Percentiles rank a stretch among this genome's conserved stretches.
phyloP scores from a whole-genome alignment of 2,113 vertebrate species.

The Pitta sordida region DNA sequence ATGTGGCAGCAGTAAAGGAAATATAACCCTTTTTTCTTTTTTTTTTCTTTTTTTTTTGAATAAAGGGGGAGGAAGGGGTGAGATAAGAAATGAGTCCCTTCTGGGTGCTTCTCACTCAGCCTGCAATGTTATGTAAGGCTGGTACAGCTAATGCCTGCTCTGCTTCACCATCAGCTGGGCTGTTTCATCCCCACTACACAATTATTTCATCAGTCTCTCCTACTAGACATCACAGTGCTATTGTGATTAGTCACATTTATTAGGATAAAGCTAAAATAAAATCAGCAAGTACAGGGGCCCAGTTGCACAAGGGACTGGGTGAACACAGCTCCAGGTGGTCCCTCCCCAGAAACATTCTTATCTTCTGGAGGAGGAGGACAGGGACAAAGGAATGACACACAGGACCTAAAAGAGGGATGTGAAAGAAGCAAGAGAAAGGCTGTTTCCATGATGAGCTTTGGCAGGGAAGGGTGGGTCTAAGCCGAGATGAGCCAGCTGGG shows the following conservation, averaged over 20 bases:
- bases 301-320: not conserved
- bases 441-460: not conserved
- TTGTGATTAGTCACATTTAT: conserved; percentile 16
- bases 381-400: not conserved
- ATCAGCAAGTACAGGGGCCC: not conserved
- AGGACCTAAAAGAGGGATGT: not conserved
- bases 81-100: conserved; percentile 22
- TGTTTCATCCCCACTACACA: conserved; percentile 34
- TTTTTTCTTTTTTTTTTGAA: not conserved
- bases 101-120: conserved; percentile 46
- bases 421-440: not conserved
- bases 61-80: conserved; percentile 12
- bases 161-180: conserved; percentile 7
- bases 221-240: conserved; percentile 34
- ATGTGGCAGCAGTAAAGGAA: not conserved
- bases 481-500: not conserved
- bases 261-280: conserved; percentile 10
- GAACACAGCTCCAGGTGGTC: not conserved
- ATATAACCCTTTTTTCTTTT: rapidly evolving
- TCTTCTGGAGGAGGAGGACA: not conserved
- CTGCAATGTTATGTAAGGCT: conserved; percentile 59
- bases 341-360: not conserved
- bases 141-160: conserved; percentile 46
- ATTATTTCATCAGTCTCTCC: conserved; percentile 53
- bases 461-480: not conserved